Conservation (phyloP, 2,888 invertebrate genomes). For the Drosophila quasianomalipes region DNA sequence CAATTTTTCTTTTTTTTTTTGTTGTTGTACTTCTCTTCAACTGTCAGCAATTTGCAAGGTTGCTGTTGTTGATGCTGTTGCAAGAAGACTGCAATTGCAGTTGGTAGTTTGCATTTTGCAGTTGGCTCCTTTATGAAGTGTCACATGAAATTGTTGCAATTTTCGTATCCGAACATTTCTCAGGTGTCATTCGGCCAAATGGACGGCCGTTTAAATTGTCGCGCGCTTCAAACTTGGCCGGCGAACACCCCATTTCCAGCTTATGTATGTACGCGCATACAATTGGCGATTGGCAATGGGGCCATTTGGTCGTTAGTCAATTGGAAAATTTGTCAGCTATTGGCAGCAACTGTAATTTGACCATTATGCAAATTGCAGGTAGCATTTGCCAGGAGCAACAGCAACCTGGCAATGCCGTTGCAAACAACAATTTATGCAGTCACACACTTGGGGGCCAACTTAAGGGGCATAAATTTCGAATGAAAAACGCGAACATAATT, state of each 20-base stretch:
- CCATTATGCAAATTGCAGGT: slow-evolving; percentile 73
- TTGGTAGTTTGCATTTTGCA: slow-evolving; percentile 13
- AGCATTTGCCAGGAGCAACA: slow-evolving; percentile 26
- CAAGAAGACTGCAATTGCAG: slow-evolving; percentile 9
- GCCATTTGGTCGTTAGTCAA: slow-evolving; percentile 31
- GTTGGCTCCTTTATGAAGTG: slow-evolving; percentile 61
- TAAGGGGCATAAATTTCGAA: slow-evolving; percentile 72
- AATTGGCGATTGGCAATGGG: slow-evolving; percentile 21
- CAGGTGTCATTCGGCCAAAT: slow-evolving; percentile 38
- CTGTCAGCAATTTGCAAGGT: slow-evolving; percentile 46
- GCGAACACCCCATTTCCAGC: slow-evolving; percentile 11
- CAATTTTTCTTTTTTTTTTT: slow-evolving; percentile 9
- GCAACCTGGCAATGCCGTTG: slow-evolving; percentile 10
- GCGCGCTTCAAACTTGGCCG: slow-evolving; percentile 22
- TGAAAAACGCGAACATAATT: slow-evolving; percentile 68
- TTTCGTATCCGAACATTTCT: slow-evolving; percentile 68
- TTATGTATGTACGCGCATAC: not conserved
- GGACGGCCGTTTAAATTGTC: slow-evolving; percentile 72
- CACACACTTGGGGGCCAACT: slow-evolving; percentile 77
- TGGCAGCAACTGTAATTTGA: slow-evolving; percentile 68
- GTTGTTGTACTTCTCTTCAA: slow-evolving; percentile 28
- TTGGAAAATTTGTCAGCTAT: slow-evolving; percentile 75
- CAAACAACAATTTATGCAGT: slow-evolving; percentile 67
- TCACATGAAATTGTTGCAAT: slow-evolving; percentile 80
- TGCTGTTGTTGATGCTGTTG: slow-evolving; percentile 6